Conservation (phyloP, 2,888 invertebrate species). For the Toxonevra muliebris region DNA sequence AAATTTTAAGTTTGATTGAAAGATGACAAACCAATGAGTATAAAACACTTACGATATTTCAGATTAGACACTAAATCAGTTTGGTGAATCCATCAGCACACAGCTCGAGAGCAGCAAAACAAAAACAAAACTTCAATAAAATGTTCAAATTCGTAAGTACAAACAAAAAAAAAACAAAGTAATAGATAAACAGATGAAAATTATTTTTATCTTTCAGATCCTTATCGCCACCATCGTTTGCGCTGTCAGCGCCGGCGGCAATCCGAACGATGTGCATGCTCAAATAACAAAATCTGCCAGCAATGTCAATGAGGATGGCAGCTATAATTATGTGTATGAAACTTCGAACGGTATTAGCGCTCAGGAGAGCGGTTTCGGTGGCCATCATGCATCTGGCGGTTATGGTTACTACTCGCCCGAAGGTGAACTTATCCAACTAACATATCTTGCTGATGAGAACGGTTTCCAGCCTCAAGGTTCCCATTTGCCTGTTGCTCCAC, state of each 20-base stretch:
- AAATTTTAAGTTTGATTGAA: not conserved
- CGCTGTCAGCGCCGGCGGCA: slow-evolving; percentile 38
- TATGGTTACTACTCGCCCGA: slow-evolving; percentile 54
- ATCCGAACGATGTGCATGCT: slow-evolving; percentile 40
- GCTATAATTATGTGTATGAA: slow-evolving; percentile 65
- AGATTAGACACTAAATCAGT: not conserved
- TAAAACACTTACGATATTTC: not conserved
- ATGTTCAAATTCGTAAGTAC: slow-evolving; percentile 24
- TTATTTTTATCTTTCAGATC: too few species aligned
- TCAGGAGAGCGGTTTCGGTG: slow-evolving; percentile 68
- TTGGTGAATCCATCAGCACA: not conserved
- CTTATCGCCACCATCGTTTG: slow-evolving; percentile 43
- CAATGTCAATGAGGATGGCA: slow-evolving; percentile 57
- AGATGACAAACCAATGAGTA: not conserved
- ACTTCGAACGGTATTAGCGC: slow-evolving; percentile 71
- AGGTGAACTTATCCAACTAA: slow-evolving; percentile 48
- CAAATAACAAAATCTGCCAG: slow-evolving; percentile 32
- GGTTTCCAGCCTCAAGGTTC: slow-evolving; percentile 57
- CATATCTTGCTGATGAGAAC: slow-evolving; percentile 55
- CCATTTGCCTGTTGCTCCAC: slow-evolving; percentile 58
- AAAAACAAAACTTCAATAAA: slow-evolving; percentile 2
- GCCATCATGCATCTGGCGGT: slow-evolving; percentile 62
- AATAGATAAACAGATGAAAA: not conserved
- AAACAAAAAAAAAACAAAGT: not conserved
- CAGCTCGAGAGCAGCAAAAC: not conserved